Evolutionary conservation across 2,797 vertebrate species (phyloP).

Genomic region (Coranthus polyacanthus): DNA sequence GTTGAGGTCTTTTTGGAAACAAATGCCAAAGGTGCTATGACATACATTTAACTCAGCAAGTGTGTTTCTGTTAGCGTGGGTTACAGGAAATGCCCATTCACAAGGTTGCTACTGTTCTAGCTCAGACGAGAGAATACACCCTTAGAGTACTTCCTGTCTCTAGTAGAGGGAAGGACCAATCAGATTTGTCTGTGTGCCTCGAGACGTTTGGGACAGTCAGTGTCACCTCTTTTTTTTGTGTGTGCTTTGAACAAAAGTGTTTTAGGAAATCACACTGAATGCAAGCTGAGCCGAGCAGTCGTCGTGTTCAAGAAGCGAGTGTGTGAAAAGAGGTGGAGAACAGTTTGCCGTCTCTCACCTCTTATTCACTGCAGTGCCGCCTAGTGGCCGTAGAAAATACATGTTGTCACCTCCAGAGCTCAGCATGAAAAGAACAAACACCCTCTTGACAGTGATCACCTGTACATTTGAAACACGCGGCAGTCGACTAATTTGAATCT

Average conservation of each 20-base stretch:
- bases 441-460: slow-evolving; percentile 28
- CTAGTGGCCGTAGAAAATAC: slow-evolving; percentile 39
- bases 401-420: neutral
- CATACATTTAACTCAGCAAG: slow-evolving; percentile 91
- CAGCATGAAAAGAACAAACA: slow-evolving; percentile 19
- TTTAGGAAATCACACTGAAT: slow-evolving; percentile 15
- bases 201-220: slow-evolving; percentile 27
- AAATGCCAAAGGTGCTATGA: slow-evolving; percentile 99
- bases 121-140: slow-evolving; percentile 20
- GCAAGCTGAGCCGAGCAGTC: slow-evolving; percentile 3
- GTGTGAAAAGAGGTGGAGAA: slow-evolving; percentile 7
- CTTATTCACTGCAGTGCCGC: slow-evolving; percentile 51
- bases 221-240: slow-evolving; percentile 5
- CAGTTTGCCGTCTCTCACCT: slow-evolving; percentile 20
- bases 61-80: slow-evolving; percentile 30
- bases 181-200: slow-evolving; percentile 67
- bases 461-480: slow-evolving; percentile 37
- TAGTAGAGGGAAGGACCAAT: slow-evolving; percentile 48
- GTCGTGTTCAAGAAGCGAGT: slow-evolving; percentile 4
- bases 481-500: slow-evolving; percentile 10
- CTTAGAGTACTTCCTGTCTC: slow-evolving; percentile 18
- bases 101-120: slow-evolving; percentile 25
- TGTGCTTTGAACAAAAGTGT: slow-evolving; percentile 30
- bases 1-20: slow-evolving; percentile 98
- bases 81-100: slow-evolving; percentile 23